A percentile compares a stretch with the other conserved stretches of the same genome.
phyloP scores from a whole-genome alignment of 2,113 vertebrate species.

The Tupaia chinensis region DNA sequence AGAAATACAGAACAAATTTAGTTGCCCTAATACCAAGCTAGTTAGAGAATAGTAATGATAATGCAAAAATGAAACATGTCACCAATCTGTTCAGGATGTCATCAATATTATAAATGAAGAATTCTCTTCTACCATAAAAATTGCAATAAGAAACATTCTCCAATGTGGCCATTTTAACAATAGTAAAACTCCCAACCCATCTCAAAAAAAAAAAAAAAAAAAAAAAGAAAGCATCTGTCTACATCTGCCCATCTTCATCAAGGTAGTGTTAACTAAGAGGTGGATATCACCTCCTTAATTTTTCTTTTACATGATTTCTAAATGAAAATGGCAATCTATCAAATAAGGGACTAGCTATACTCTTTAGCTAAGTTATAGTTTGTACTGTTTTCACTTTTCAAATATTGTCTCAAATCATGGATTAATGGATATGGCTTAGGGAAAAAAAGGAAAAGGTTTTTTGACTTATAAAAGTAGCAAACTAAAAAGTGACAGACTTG shows the following conservation, averaged over 20 bases:
- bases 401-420: constrained; percentile 1
- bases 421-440: background rate
- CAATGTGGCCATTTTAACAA: background rate
- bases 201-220: background rate
- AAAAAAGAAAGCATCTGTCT: background rate
- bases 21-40: background rate
- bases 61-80: background rate
- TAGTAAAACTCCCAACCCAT: background rate
- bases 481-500: background rate
- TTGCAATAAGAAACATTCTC: background rate
- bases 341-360: background rate
- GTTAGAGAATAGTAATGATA: background rate
- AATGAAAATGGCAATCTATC: background rate
- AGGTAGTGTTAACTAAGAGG: background rate
- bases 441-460: background rate
- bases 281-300: background rate
- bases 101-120: background rate
- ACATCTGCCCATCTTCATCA: background rate
- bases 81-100: background rate
- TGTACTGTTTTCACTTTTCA: background rate
- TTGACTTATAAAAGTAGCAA: background rate
- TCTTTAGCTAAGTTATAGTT: background rate
- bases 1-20: background rate
- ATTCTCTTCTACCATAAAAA: background rate
- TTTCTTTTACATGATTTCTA: background rate